These are phyloP conservation scores for Turritopsis rubra DNA, from an alignment of 30 jellyfish, hydroid and myxozoan genomes.

Conservation along the genomic window DNA sequence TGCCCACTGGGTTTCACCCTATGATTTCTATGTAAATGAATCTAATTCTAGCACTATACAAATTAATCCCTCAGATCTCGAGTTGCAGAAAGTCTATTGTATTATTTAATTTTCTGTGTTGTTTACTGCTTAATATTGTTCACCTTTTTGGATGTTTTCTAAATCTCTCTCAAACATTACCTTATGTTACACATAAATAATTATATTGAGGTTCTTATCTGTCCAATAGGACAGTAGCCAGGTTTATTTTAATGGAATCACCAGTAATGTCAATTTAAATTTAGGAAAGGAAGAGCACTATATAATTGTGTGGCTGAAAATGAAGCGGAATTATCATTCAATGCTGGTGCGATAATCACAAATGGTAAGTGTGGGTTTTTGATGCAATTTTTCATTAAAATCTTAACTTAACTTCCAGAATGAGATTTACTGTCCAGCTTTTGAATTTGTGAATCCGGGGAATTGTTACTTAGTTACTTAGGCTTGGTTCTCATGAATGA, in stretches of 20 bases:
- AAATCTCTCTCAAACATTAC: background rate
- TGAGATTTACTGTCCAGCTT: background rate
- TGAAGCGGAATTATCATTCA: slow-evolving; percentile 68
- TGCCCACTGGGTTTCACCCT: too few relatives aligned
- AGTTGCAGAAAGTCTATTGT: too few relatives aligned
- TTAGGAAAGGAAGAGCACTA: slow-evolving; percentile 77
- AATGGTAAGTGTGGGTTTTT: slow-evolving; percentile 47
- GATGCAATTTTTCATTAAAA: background rate
- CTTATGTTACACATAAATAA: too few relatives aligned
- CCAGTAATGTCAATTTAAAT: background rate
- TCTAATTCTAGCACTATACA: too few relatives aligned
- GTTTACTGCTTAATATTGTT: too few relatives aligned
- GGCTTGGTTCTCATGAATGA: too few relatives aligned
- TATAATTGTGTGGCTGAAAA: slow-evolving; percentile 82
- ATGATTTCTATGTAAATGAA: too few relatives aligned
- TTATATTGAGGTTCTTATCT: background rate
- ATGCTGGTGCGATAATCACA: slow-evolving; percentile 71
- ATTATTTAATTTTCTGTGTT: too few relatives aligned
- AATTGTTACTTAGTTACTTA: too few relatives aligned
- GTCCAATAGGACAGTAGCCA: background rate
- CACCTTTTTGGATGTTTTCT: too few relatives aligned
- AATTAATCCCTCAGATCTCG: too few relatives aligned
- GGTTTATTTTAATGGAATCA: background rate
- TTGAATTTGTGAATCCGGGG: too few relatives aligned
- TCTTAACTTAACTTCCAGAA: background rate